Evolutionary conservation across 2,113 vertebrate genomes (phyloP).

Genomic region (Benitochromis conjunctus): DNA sequence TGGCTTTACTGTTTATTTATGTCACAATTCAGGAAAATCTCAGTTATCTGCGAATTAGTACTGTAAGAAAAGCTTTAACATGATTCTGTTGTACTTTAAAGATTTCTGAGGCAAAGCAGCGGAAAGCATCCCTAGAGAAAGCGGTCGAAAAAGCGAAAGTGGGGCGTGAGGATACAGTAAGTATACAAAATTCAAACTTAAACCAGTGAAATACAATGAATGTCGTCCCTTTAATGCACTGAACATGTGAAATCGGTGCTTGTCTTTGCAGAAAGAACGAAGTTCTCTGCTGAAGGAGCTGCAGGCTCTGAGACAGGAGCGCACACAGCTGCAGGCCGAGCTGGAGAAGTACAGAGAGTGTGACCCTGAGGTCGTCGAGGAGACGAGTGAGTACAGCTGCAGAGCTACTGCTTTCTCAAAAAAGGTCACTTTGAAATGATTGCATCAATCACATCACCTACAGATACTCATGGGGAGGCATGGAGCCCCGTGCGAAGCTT

Average conservation of each 20-base stretch:
- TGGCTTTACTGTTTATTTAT: neutral
- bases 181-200: conserved; percentile 5
- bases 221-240: neutral
- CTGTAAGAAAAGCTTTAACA: neutral
- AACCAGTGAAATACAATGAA: neutral
- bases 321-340: conserved; percentile 76
- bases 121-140: conserved; percentile 74
- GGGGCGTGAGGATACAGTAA: conserved; percentile 89
- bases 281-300: conserved; percentile 77
- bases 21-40: neutral
- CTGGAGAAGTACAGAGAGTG: conserved; percentile 90
- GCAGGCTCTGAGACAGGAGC: conserved; percentile 74
- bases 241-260: neutral
- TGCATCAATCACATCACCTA: neutral
- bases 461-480: neutral
- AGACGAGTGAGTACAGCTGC: conserved; percentile 86
- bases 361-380: conserved; percentile 88
- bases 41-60: neutral
- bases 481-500: neutral
- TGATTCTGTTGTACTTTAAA: conserved; percentile 31
- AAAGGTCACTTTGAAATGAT: neutral
- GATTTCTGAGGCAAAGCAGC: conserved; percentile 80
- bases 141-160: conserved; percentile 82
- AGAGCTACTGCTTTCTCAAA: neutral
- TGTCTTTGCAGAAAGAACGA: conserved; percentile 79